Conservation (phyloP, 2,113 vertebrate species). For the Lamprologus ornatipinnis region DNA sequence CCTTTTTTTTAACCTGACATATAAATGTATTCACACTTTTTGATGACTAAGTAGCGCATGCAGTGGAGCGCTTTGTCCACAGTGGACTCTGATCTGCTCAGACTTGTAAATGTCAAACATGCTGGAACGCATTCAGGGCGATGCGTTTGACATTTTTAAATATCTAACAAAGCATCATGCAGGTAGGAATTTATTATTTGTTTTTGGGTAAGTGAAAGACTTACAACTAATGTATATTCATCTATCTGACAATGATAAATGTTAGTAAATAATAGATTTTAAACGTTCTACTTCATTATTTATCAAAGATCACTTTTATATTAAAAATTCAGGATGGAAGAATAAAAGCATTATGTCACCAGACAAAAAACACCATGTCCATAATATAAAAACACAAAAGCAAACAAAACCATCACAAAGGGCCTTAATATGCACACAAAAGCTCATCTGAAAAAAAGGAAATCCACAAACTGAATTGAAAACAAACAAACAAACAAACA, state of each 20-base stretch:
- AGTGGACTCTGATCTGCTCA: background rate
- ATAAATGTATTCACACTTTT: fast-evolving
- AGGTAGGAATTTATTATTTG: background rate
- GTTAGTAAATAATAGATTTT: background rate
- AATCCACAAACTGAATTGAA: background rate
- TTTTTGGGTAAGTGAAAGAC: background rate
- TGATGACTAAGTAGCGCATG: fast-evolving
- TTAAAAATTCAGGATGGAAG: background rate
- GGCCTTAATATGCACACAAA: background rate
- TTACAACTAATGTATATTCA: background rate
- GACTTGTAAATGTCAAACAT: background rate
- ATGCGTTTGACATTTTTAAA: background rate
- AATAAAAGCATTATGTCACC: background rate
- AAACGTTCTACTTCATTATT: background rate
- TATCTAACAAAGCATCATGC: background rate
- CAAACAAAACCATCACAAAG: background rate
- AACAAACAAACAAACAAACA: background rate
- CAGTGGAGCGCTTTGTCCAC: background rate
- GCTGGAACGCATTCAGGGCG: fast-evolving
- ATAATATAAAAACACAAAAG: background rate
- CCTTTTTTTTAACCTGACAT: background rate
- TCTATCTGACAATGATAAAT: fast-evolving
- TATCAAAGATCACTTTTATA: background rate
- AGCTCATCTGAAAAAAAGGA: background rate
- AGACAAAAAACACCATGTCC: fast-evolving